Percentiles rank a stretch among this genome's conserved stretches.
These are phyloP conservation scores for Donacobius atricapilla DNA, from an alignment of 2,113 vertebrate species.

Conservation along the genomic window DNA sequence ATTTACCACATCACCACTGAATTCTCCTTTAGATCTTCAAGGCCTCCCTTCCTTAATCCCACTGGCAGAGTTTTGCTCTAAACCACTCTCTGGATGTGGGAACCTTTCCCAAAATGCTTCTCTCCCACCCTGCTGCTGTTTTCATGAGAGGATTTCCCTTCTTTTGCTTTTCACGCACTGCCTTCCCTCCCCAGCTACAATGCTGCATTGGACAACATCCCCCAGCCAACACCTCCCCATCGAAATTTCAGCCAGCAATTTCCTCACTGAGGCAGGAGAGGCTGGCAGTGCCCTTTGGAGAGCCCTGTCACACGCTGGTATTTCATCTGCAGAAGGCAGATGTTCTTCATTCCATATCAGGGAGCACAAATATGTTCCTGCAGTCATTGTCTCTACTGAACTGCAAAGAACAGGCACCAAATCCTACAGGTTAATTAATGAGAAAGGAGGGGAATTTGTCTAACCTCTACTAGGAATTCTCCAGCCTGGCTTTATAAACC, in stretches of 20 bases:
- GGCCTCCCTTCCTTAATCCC: neutral
- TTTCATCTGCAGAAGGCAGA: neutral
- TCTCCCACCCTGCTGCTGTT: neutral
- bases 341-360: neutral
- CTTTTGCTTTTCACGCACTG: neutral
- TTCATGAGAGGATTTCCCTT: neutral
- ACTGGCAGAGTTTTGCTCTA: neutral
- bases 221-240: neutral
- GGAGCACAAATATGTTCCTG: neutral
- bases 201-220: accelerated
- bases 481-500: constrained; percentile 24
- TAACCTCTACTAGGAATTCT: constrained; percentile 30
- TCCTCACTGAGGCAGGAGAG: neutral
- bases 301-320: neutral
- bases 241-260: neutral
- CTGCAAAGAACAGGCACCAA: constrained; percentile 25
- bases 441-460: constrained; percentile 18
- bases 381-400: neutral
- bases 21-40: neutral
- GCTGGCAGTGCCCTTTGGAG: neutral
- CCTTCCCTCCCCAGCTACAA: neutral
- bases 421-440: constrained; percentile 40
- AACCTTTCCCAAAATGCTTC: neutral
- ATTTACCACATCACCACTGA: neutral
- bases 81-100: neutral